These are phyloP conservation scores for Drosophila testacea DNA, from an alignment of 2,888 invertebrate genomes.

Conservation along the genomic window DNA sequence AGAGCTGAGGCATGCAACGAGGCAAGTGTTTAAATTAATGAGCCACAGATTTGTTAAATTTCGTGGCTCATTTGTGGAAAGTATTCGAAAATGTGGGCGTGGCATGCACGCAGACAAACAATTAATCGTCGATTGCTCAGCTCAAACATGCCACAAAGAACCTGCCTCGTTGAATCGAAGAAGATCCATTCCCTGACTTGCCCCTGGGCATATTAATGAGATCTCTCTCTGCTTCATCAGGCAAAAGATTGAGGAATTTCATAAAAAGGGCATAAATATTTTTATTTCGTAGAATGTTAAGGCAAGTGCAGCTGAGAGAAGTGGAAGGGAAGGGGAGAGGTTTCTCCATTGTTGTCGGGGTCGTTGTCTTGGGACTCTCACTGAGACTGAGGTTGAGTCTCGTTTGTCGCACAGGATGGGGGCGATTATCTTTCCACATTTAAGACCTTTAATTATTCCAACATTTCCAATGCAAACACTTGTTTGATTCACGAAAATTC, in stretches of 20 bases:
- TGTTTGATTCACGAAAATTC: constrained; percentile 52
- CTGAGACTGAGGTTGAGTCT: constrained; percentile 16
- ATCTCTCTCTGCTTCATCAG: neutral
- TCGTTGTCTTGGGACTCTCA: constrained; percentile 44
- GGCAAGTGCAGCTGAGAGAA: constrained; percentile 36
- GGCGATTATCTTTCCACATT: constrained; percentile 53
- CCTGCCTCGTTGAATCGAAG: neutral
- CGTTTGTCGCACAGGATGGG: constrained; percentile 59
- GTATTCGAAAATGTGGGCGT: constrained; percentile 49
- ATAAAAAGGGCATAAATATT: constrained; percentile 51
- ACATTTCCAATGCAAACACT: constrained; percentile 72
- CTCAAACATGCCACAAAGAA: constrained; percentile 31
- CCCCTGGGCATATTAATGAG: constrained; percentile 76
- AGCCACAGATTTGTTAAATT: constrained; percentile 79
- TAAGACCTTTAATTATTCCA: constrained; percentile 77
- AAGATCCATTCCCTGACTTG: constrained; percentile 35
- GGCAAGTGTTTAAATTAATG: constrained; percentile 79
- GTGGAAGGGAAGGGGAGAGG: constrained; percentile 14
- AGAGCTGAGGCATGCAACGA: constrained; percentile 24
- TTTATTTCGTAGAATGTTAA: constrained; percentile 30
- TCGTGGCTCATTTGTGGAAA: constrained; percentile 70
- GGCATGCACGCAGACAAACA: constrained; percentile 56
- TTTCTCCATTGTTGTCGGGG: constrained; percentile 37
- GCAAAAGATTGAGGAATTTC: constrained; percentile 65
- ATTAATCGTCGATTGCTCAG: constrained; percentile 67